Evolutionary conservation across 2,888 invertebrate genomes (phyloP).

Genomic region (Rhingia rostrata): DNA sequence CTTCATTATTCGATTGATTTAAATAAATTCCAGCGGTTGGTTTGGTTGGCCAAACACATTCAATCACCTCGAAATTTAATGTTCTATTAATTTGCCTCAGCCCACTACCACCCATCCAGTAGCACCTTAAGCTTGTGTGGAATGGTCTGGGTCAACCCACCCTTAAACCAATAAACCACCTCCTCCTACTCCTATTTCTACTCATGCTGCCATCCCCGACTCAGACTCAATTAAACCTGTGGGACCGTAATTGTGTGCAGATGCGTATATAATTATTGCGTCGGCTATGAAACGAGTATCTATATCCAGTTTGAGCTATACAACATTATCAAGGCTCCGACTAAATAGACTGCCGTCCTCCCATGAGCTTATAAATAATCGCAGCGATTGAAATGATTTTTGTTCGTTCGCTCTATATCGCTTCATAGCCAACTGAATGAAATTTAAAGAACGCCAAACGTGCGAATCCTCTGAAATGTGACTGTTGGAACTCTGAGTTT

Average conservation of each 20-base stretch:
- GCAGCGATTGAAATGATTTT: slow-evolving; percentile 47
- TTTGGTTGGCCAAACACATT: slow-evolving; percentile 65
- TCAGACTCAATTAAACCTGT: slow-evolving; percentile 71
- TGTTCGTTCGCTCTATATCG: not conserved
- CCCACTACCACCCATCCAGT: not conserved
- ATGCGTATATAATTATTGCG: slow-evolving; percentile 69
- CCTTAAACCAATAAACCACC: not conserved
- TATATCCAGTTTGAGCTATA: slow-evolving; percentile 42
- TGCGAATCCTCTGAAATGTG: slow-evolving; percentile 13
- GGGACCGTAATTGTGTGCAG: slow-evolving; percentile 69
- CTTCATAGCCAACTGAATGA: not conserved
- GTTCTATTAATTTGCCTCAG: slow-evolving; percentile 67
- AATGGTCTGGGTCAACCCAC: slow-evolving; percentile 7
- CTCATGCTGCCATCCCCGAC: slow-evolving; percentile 4
- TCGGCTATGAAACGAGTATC: slow-evolving; percentile 7
- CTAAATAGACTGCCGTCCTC: slow-evolving; percentile 41
- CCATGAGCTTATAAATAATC: slow-evolving; percentile 45
- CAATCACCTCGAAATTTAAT: slow-evolving; percentile 70
- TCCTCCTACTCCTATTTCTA: not conserved
- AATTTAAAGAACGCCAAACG: slow-evolving; percentile 45
- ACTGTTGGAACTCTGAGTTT: not conserved
- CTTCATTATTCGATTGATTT: slow-evolving; percentile 72
- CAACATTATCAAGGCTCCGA: slow-evolving; percentile 47
- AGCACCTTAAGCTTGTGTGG: slow-evolving; percentile 28
- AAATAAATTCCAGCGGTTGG: slow-evolving; percentile 70